Percentiles rank a stretch among this genome's conserved stretches.
phyloP scores from a whole-genome alignment of 92 coral and sea anemone species.

The Umimayanthus chanpuru region DNA sequence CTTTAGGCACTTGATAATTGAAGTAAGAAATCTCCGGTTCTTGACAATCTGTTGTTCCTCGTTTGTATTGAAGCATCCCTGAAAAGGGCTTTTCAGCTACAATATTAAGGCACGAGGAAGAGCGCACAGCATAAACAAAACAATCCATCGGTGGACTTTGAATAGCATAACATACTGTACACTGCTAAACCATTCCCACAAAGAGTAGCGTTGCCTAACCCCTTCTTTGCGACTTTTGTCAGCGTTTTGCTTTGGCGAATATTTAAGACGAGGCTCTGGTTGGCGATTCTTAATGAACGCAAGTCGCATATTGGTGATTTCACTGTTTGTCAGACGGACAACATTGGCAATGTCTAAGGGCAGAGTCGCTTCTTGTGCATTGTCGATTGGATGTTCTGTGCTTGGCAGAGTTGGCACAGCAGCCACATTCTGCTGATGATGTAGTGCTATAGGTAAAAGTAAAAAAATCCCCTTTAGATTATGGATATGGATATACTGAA shows the following conservation, averaged over 20 bases:
- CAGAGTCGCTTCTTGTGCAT: conserved; percentile 34
- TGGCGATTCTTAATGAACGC: conserved; percentile 51
- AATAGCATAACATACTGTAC: conserved; percentile 65
- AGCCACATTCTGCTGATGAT: conserved; percentile 38
- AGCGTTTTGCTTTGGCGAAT: conserved; percentile 50
- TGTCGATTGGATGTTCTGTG: conserved; percentile 19
- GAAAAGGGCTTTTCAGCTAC: too few relatives aligned
- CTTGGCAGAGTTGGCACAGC: conserved; percentile 29
- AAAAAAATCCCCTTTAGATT: conserved; percentile 20
- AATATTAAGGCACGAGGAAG: too few relatives aligned
- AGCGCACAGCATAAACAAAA: conserved; percentile 71
- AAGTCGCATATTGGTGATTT: conserved; percentile 38
- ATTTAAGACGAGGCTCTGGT: conserved; percentile 53
- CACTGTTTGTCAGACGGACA: conserved; percentile 34
- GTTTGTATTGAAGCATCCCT: too few relatives aligned
- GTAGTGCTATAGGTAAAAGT: conserved; percentile 34
- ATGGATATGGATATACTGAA: conserved; percentile 36
- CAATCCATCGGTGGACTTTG: conserved; percentile 64
- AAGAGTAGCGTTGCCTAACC: conserved; percentile 63
- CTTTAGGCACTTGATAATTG: too few relatives aligned
- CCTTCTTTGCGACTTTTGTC: conserved; percentile 63
- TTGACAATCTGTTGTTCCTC: conserved; percentile 49
- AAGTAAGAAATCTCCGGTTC: background rate
- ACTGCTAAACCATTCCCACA: conserved; percentile 56
- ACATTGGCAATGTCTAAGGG: conserved; percentile 35